Evolutionary conservation across 2,113 vertebrate species (phyloP), one percentile per base, ranked within the genome.

Genomic region (Poecile atricapillus): DNA sequence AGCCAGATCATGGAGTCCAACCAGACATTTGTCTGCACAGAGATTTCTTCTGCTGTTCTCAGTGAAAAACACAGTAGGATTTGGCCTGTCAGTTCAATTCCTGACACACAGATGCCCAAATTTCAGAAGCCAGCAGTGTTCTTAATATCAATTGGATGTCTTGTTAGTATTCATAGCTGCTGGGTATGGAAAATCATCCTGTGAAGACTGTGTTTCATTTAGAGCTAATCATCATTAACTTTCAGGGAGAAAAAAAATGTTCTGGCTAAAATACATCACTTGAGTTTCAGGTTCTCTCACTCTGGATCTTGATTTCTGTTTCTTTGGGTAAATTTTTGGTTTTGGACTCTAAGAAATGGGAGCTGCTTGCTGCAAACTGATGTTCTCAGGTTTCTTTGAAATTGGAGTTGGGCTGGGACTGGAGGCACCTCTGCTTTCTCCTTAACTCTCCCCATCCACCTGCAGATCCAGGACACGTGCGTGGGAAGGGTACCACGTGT

Each of bases 1-100:
- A 81, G 80, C 39, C 59, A 74, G 87, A 59, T 71, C 76, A 33
- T n/a, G 31, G 93, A 90, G 87, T 94, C 71, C 86, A 91, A 85
- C 37, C 33, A 88, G 91, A 59, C 3, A 1, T 88, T 79, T 49
- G 21, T 53, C 37, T 39, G 41, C 4, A 0, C 37, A 64, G 44
- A 69, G 41, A 46, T 87, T 92, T 89, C n/a, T 93, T 53, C 62
- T 93, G 50, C 14, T 64, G 81, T 58, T 85, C 63, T 80, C n/a
- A 27, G 63, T 44, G 79, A 79, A 83, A 41, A 46, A 2, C 9
- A 23, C n/a, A n/a, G 49, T 11, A 35, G 22, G 33, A 84, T 88
- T 80, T 90, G 74, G 65, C 84, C 93, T 82, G 56, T 46, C 25
- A 59, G 62, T 69, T 69, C 39, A 43, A n/a, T 21, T 91, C 58